Base-by-base conservation (phyloP, 1,140 invertebrate species). In the Bombus breviceps region DNA sequence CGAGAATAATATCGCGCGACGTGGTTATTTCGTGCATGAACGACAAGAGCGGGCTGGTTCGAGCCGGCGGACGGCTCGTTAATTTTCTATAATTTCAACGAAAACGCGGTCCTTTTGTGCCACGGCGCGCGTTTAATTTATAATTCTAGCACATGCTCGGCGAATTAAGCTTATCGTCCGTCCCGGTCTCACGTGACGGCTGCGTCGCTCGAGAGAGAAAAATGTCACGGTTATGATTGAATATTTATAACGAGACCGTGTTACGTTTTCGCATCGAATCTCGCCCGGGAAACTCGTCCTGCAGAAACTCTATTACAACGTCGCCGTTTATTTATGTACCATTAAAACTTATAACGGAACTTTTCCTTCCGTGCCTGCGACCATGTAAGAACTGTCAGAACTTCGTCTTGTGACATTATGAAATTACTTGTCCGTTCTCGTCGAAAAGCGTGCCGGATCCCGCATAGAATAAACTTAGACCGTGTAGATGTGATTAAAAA, bases 301-400 rank as follows among this genome's bases (percentile, higher is more conserved):
- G 78, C 39, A 53, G 74, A 84, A 90, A 90, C 85, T 89, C 89
- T 90, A 90, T 90, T 90, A 90, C 80, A 89, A 85, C 85, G 81
- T 85, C 77, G 81, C 78, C 89, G 83, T 89, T 89, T 90, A 87
- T 90, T 89, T 90, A 90, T 90, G 86, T 89, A 86, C 84, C 83
- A 90, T 90, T 90, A 90, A 90, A 90, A 90, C 89, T 90, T 90
- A 82, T 75, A 81, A 81, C 81, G 79, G 76, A 89, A 89, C 88
- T 89, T 83, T 68, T 73, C 88, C 71, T 81, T 83, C 69, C 76
- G 73, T 83, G 73, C 68, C 34, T 76, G 77, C 64, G 81, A 74
- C 53, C 78, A 86, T 86, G 66, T 81, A 83, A 82, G 83, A 77
- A 86, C 88, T 86, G 88, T 86, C 88, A 80, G 57, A 69, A 86